Conservation (phyloP, 1,140 invertebrate genomes). For the Ephestia elutella region DNA sequence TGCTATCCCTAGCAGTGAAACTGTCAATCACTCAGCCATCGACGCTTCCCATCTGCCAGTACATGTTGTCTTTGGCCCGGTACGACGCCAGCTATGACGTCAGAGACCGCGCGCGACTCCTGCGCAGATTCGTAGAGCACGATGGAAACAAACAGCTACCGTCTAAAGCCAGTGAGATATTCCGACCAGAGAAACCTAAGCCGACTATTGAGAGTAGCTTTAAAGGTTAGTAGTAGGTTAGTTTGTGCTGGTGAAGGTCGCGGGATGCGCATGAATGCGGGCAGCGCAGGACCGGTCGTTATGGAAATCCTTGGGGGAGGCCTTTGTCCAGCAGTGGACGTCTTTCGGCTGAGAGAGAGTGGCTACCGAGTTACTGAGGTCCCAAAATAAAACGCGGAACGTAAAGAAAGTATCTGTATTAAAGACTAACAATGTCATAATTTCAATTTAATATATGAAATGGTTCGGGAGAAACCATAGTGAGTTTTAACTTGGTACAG, state of each 20-base stretch:
- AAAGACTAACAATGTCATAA: no score
- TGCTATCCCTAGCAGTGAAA: conserved; percentile 96
- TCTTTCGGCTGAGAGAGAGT: no score
- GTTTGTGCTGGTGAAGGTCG: neutral
- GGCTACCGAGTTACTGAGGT: no score
- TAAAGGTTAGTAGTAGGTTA: conserved; percentile 54
- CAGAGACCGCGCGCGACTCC: conserved; percentile 91
- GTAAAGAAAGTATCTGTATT: no score
- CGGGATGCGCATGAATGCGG: no score
- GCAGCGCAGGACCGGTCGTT: no score
- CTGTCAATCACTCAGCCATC: conserved; percentile 93
- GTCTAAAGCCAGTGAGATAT: conserved; percentile 87
- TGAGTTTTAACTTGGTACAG: no score
- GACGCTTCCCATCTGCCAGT: conserved; percentile 91
- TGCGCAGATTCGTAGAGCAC: conserved; percentile 85
- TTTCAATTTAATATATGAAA: no score
- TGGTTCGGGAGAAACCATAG: no score
- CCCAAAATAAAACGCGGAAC: no score
- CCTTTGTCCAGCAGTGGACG: no score
- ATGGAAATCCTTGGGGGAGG: no score
- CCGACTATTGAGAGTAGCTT: conserved; percentile 84
- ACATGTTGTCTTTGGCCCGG: conserved; percentile 96
- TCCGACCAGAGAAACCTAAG: conserved; percentile 94
- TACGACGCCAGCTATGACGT: conserved; percentile 99
- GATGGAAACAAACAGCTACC: conserved; percentile 74